phyloP scores from a whole-genome alignment of 2,888 invertebrate genomes.

The Steromphala cineraria region DNA sequence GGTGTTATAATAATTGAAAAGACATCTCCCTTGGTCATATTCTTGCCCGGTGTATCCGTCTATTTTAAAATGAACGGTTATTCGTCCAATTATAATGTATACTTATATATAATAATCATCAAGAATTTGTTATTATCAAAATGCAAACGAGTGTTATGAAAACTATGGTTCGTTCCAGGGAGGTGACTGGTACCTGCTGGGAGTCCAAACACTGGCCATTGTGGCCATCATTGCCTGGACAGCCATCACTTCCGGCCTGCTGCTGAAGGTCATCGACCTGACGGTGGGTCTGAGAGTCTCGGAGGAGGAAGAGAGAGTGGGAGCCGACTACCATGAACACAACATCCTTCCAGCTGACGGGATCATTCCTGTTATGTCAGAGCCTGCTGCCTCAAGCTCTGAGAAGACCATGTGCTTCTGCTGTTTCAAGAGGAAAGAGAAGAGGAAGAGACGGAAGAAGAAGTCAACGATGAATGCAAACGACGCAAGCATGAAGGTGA shows the following conservation, averaged over 20 bases:
- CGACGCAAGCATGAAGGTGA: no score
- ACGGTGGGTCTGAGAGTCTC: slow-evolving; percentile 84
- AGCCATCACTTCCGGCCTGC: slow-evolving; percentile 81
- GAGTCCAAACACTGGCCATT: slow-evolving; percentile 85
- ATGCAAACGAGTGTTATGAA: not conserved
- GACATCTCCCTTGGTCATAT: no score
- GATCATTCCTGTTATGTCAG: not conserved
- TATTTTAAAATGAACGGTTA: no score
- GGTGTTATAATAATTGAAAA: no score
- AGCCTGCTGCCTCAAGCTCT: not conserved
- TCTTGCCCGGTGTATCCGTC: no score
- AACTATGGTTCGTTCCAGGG: slow-evolving; percentile 72
- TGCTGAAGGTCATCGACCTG: slow-evolving; percentile 77
- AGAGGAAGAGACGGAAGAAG: no score
- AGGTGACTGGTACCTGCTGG: slow-evolving; percentile 90
- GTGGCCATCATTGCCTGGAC: slow-evolving; percentile 87
- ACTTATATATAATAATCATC: no score
- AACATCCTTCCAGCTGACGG: slow-evolving; percentile 26
- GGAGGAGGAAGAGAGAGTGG: slow-evolving; percentile 86
- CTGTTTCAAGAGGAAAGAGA: not conserved
- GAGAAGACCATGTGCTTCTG: not conserved
- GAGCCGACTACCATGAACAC: slow-evolving; percentile 93
- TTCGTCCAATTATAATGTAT: no score
- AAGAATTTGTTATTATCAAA: no score
- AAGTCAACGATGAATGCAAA: no score